Evolutionary conservation across 2,888 invertebrate species (phyloP), one percentile per base, ranked within the genome.

Genomic region (Erebia epiphron): DNA sequence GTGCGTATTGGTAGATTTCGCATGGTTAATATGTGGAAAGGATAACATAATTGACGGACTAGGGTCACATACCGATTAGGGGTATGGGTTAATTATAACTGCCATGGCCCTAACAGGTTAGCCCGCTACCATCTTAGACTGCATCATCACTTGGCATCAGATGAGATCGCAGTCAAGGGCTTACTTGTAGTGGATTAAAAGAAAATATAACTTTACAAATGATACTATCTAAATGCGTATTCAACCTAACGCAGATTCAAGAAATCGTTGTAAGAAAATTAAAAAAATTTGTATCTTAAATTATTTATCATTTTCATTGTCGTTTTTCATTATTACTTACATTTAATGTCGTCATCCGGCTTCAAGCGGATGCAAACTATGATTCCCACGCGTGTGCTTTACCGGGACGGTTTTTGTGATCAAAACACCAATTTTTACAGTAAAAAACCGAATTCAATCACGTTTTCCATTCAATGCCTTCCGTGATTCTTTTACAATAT

Each of bases 331-430:
- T 21, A 65, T 65, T 43, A 43, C 21, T 56, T 43, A 43, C 43
- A 65, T 52, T 52, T 64, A 50, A n/a, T 21, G 26, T 14, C 50
- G 56, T 41, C 54, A 65, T 43, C 56, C 64, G 52, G 52, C 54
- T 56, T 49, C 16, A 9, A 57, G 58, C 57, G 21, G 56, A 26
- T n/a, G 26, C 67, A 52, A 67, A 68, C 64, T 26, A 46, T 72
- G 68, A 70, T 92, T 93, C 92, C 92, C 92, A 92, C 92, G 91
- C 91, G 91, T 92, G 92, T 92, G 90, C 87, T 79, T 88, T 92
- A 92, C 92, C 87, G 90, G 83, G 83, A 82, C 79, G 83, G 82
- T 91, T 91, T 90, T 91, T 91, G 86, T 84, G 83, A 80, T 78
- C 78, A 82, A 83, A 62, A 80, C 81, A 82, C 85, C 84, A 81